These are phyloP conservation scores for Barbus barbus DNA, from an alignment of 2,113 vertebrate genomes.

Conservation along the genomic window DNA sequence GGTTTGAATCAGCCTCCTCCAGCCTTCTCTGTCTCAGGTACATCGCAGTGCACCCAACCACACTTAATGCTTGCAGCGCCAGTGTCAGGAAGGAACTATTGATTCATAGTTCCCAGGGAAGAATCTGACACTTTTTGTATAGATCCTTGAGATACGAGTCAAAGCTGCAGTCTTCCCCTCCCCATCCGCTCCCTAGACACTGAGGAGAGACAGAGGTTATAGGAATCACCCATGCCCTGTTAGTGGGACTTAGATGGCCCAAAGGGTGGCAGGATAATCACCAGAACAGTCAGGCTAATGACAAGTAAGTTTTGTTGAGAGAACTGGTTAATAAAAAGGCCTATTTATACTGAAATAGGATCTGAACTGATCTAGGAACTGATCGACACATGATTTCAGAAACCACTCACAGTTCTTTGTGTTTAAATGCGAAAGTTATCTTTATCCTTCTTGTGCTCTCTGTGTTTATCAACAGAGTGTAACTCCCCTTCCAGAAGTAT, in stretches of 20 bases:
- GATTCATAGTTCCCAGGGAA: conserved; percentile 73
- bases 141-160: conserved; percentile 73
- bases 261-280: conserved; percentile 54
- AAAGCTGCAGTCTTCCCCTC: conserved; percentile 38
- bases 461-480: neutral
- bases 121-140: conserved; percentile 71
- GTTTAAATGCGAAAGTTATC: neutral
- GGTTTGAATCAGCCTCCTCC: neutral
- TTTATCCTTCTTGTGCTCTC: neutral
- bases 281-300: conserved; percentile 51
- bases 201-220: conserved; percentile 69
- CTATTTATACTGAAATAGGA: neutral
- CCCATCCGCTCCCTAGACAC: conserved; percentile 33
- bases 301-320: conserved; percentile 59
- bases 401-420: no score
- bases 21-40: conserved; percentile 58
- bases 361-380: no score
- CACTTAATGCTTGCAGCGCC: conserved; percentile 61
- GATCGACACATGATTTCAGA: no score
- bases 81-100: conserved; percentile 62
- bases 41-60: conserved; percentile 43
- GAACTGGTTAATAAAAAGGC: conserved; percentile 10
- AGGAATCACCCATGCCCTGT: conserved; percentile 57
- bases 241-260: conserved; percentile 39
- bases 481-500: no score